Evolutionary conservation across 2,113 vertebrate species (phyloP), one percentile per base, ranked within the genome.

Genomic region (Sinocyclocheilus maitianheensis): DNA sequence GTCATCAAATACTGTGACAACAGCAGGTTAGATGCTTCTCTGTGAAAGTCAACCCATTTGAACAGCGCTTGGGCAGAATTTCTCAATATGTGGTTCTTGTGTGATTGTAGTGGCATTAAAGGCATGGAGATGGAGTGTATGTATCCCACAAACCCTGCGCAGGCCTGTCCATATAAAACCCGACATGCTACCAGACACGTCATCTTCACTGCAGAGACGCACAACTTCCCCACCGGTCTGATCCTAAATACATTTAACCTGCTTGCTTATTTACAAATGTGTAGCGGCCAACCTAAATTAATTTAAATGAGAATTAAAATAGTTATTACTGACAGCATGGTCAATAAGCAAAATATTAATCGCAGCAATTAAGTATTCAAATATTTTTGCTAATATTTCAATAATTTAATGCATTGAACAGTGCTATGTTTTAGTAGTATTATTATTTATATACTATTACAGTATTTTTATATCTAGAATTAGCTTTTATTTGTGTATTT

Each of bases 1-100:
- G 85, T 98, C 90, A 97, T 98, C 93, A 96, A 97, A 92, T 98
- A 98, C 94, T 96, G 92, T 7, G 97, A 98, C 92, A 98, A 98
- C 93, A 98, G 97, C 97, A 98, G 97, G 97, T 97, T 1, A 80
- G 89, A 14, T 11, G 40, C 12, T 40, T 26, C 16, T 26, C 14
- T 2, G 11, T 40, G 40, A 63, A 40, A 34, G 62, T 63, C 24
- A 76, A 14, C 2, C 40, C 55, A 6, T 14, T 43, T 37, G 6
- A 63, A 69, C 34, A 81, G 26, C 7, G 4, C 13, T 77, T 51
- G 24, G 14, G 14, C n/a, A 55, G 48, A 26, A 53, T 34, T 0
- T 26, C 37, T 77, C 0, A 58, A 34, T 65, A 11, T 83, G 65
- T 62, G 48, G 22, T 62, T 62, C 86, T 13, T 80, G 69, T 87